These are phyloP conservation scores for Trichopoda pennipes DNA, from an alignment of 2,888 invertebrate species.

Conservation along the genomic window DNA sequence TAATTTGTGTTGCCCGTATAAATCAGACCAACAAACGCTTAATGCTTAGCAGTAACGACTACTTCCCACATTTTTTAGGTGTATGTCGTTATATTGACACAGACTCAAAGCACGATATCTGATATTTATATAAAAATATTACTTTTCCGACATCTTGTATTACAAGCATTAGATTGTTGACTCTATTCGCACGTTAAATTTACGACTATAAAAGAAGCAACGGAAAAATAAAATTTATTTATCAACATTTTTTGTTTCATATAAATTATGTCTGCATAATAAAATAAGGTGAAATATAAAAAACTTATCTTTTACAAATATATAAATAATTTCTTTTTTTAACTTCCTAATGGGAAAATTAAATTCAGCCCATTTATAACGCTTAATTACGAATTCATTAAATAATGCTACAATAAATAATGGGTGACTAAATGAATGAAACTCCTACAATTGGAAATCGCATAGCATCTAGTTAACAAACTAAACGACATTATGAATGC, in stretches of 20 bases:
- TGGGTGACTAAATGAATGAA: constrained; percentile 36
- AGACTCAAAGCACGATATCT: too few relatives aligned
- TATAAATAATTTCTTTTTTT: not conserved
- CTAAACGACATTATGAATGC: constrained; percentile 16
- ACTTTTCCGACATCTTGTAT: too few relatives aligned
- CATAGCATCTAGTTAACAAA: constrained; percentile 9
- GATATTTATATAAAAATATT: too few relatives aligned
- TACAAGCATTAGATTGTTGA: constrained; percentile 25
- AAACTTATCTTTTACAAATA: not conserved
- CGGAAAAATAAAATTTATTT: constrained; percentile 32
- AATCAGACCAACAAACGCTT: too few relatives aligned
- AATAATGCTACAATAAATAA: constrained; percentile 56
- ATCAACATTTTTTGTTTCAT: constrained; percentile 1
- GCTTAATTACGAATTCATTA: constrained; percentile 51
- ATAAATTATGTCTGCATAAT: constrained; percentile 19
- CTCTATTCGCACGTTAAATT: constrained; percentile 27
- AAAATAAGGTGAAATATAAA: not conserved
- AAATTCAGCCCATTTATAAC: constrained; percentile 35
- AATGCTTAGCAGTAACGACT: too few relatives aligned
- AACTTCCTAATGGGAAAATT: constrained; percentile 40
- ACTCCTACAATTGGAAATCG: constrained; percentile 54
- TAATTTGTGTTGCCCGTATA: too few relatives aligned
- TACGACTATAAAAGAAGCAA: constrained; percentile 31
- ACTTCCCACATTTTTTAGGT: too few relatives aligned
- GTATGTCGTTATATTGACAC: too few relatives aligned